Conservation (phyloP, 1,140 invertebrate species). For the Anthonomus grandis region DNA sequence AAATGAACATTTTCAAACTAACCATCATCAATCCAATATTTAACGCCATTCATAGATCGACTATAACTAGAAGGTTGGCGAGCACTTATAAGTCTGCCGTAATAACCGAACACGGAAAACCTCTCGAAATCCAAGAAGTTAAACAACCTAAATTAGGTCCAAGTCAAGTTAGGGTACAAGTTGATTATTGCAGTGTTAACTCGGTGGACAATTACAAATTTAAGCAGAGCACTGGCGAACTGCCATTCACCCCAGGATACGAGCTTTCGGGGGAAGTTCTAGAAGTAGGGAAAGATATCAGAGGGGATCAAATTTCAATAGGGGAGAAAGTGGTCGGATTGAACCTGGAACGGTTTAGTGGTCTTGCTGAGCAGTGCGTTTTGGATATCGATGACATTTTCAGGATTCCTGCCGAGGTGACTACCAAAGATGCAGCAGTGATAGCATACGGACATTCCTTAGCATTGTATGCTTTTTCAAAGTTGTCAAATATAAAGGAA, state of each 20-base stretch:
- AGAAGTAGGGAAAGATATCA: slow-evolving; percentile 46
- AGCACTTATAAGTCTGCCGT: slow-evolving; percentile 50
- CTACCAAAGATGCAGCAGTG: slow-evolving; percentile 52
- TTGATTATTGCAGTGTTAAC: slow-evolving; percentile 57
- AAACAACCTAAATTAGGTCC: slow-evolving; percentile 44
- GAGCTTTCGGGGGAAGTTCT: slow-evolving; percentile 53
- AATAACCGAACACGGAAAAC: slow-evolving; percentile 48
- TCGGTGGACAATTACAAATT: slow-evolving; percentile 53
- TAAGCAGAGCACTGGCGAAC: slow-evolving; percentile 46
- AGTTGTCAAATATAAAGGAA: slow-evolving; percentile 51
- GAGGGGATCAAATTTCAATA: slow-evolving; percentile 32
- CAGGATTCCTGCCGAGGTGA: slow-evolving; percentile 51
- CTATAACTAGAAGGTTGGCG: slow-evolving; percentile 9
- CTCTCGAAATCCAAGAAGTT: slow-evolving; percentile 47
- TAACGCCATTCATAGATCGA: no score
- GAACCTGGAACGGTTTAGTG: slow-evolving; percentile 46
- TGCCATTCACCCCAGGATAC: slow-evolving; percentile 56
- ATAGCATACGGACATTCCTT: slow-evolving; percentile 54
- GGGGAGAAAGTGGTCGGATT: slow-evolving; percentile 50
- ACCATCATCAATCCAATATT: no score
- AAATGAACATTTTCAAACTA: no score
- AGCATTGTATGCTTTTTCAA: slow-evolving; percentile 53
- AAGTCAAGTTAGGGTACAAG: slow-evolving; percentile 49
- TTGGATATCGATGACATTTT: slow-evolving; percentile 51
- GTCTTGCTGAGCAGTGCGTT: slow-evolving; percentile 53